Evolutionary conservation across 2,888 invertebrate species (phyloP).

Genomic region (Acanthosepion lycidas): DNA sequence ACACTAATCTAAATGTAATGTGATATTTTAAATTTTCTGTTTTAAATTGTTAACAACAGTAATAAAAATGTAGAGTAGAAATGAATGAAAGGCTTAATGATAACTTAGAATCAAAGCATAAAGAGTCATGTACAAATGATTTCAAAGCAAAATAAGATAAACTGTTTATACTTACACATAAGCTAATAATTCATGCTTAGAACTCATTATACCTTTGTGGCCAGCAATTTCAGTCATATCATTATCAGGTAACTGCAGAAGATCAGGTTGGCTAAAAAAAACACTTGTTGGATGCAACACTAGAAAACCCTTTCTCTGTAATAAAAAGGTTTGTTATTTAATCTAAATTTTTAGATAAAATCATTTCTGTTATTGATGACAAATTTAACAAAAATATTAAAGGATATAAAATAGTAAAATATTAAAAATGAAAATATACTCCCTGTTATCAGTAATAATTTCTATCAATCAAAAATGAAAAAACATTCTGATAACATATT

Average conservation of each 20-base stretch:
- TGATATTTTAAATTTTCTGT: no score
- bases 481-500: no score
- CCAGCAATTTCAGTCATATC: slow-evolving; percentile 56
- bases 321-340: neutral
- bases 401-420: neutral
- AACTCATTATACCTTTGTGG: slow-evolving; percentile 77
- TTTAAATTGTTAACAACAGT: no score
- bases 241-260: slow-evolving; percentile 81
- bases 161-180: slow-evolving; percentile 83
- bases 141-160: neutral
- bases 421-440: no score
- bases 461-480: no score
- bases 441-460: no score
- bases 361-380: neutral
- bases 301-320: slow-evolving; percentile 88
- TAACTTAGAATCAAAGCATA: neutral
- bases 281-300: slow-evolving; percentile 92
- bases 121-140: neutral
- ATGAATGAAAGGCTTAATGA: no score
- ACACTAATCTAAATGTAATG: neutral
- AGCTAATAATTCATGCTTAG: slow-evolving; percentile 88
- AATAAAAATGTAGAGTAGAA: no score
- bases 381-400: neutral
- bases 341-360: neutral
- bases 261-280: slow-evolving; percentile 87